Evolutionary conservation across 2,888 invertebrate species (phyloP), one percentile per base, ranked within the genome.

Genomic region (Drosophila percnosoma): DNA sequence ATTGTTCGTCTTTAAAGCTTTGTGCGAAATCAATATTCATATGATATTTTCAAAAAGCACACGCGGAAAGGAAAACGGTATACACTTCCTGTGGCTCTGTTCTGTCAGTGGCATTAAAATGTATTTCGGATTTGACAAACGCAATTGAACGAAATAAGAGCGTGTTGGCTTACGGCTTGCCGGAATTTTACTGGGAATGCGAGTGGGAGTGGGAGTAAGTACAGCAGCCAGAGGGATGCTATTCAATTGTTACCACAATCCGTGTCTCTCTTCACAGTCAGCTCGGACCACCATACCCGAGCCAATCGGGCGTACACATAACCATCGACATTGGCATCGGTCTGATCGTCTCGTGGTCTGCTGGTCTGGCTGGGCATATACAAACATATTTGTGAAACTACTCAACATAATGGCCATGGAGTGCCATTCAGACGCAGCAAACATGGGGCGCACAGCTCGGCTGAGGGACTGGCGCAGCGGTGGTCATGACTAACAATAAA

Each of bases 381-480:
- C 80, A 87, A 87, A 82, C 80, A 89, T 86, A 89, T 80, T 80
- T 82, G 90, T 69, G 71, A 86, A 89, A 89, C 90, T 86, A 86
- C 85, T 86, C 85, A 86, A 73, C 85, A 86, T 86, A 86, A 86
- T 86, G 85, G 86, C 83, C 87, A 75, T 85, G 74, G 87, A 85
- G 89, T 88, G 83, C 78, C 80, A 86, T 86, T 86, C 88, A 86
- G 80, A 87, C 68, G 85, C 89, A 89, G 70, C 89, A 78, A 78
- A 82, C 79, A 80, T 61, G 74, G 70, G 74, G 51, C 68, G 36
- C 36, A 57, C 59, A 48, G 36, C 40, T 48, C 34, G 38, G 15
- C n/a, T 24, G 59, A 57, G 70, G 65, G 65, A 66, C 48, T 53
- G 51, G 48, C 82, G 21, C 69, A 80, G 81, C 77, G 82, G 79